Evolutionary conservation across 2,888 invertebrate genomes (phyloP).

Genomic region (Osmoderma eremita): DNA sequence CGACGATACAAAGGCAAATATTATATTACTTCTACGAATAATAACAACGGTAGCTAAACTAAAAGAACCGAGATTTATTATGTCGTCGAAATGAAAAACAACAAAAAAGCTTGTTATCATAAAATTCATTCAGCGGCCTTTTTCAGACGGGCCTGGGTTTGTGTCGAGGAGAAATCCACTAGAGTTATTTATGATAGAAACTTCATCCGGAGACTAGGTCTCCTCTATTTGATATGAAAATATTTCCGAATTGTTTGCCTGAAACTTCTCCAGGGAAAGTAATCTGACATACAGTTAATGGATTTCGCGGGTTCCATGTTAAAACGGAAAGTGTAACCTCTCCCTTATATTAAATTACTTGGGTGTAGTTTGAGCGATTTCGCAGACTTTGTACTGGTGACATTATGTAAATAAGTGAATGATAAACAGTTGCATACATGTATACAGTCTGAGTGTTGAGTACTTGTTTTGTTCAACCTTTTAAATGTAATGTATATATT

Average conservation of each 20-base stretch:
- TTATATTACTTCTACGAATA: background rate
- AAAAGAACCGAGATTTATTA: constrained; percentile 18
- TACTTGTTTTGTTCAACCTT: background rate
- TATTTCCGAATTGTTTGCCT: background rate
- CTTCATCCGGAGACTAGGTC: background rate
- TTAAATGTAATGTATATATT: too few species aligned
- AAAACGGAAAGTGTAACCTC: too few species aligned
- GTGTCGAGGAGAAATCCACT: constrained; percentile 5
- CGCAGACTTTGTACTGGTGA: constrained; percentile 2
- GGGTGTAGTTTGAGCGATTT: too few species aligned
- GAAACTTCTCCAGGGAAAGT: background rate
- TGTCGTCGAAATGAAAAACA: constrained; percentile 13
- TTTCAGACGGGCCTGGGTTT: constrained; percentile 4
- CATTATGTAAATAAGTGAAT: background rate
- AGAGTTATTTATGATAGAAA: constrained; percentile 17
- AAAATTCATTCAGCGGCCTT: constrained; percentile 21
- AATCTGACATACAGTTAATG: background rate
- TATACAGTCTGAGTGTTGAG: background rate
- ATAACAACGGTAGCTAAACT: constrained; percentile 8
- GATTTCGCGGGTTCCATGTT: background rate
- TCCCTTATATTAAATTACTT: too few species aligned
- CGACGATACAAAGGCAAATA: background rate
- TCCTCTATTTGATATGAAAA: constrained; percentile 13
- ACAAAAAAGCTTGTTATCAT: constrained; percentile 3
- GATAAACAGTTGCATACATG: background rate